Evolutionary conservation across 2,888 invertebrate genomes (phyloP).

Genomic region (Byasa hedistus): DNA sequence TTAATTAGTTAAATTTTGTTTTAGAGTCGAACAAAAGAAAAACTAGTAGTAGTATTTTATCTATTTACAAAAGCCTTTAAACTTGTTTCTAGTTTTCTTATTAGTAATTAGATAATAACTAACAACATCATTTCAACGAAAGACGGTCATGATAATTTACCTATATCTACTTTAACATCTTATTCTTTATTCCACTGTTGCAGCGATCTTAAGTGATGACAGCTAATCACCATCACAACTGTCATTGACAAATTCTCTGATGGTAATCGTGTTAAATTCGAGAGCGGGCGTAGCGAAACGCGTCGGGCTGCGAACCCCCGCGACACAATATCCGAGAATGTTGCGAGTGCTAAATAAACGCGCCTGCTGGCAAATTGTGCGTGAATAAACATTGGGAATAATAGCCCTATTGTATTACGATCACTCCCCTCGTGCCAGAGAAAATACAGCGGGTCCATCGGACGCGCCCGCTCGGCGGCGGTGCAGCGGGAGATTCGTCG

Average conservation of each 20-base stretch:
- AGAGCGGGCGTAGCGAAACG: constrained; percentile 25
- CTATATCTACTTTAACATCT: too few species aligned
- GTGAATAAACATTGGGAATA: constrained; percentile 74
- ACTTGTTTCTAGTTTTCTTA: too few species aligned
- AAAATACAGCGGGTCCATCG: constrained; percentile 35
- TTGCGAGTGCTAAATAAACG: constrained; percentile 73
- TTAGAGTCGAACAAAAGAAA: too few species aligned
- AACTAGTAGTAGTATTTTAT: too few species aligned
- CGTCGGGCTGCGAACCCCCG: constrained; percentile 28
- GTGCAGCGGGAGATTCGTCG: constrained; percentile 17
- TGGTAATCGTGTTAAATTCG: constrained; percentile 34
- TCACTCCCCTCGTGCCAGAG: constrained; percentile 37
- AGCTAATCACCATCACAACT: constrained; percentile 25
- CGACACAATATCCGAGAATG: constrained; percentile 45
- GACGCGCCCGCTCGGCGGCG: constrained; percentile 39
- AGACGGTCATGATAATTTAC: too few species aligned
- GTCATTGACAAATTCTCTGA: constrained; percentile 20
- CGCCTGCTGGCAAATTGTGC: constrained; percentile 71
- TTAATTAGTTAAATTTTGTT: too few species aligned
- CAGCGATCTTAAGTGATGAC: too few species aligned
- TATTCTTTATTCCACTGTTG: too few species aligned
- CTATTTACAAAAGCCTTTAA: too few species aligned
- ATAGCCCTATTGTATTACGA: constrained; percentile 72
- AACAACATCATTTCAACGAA: too few species aligned
- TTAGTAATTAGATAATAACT: too few species aligned